Evolutionary conservation across 2,888 invertebrate genomes (phyloP).

Genomic region (Acrobasis suavella): DNA sequence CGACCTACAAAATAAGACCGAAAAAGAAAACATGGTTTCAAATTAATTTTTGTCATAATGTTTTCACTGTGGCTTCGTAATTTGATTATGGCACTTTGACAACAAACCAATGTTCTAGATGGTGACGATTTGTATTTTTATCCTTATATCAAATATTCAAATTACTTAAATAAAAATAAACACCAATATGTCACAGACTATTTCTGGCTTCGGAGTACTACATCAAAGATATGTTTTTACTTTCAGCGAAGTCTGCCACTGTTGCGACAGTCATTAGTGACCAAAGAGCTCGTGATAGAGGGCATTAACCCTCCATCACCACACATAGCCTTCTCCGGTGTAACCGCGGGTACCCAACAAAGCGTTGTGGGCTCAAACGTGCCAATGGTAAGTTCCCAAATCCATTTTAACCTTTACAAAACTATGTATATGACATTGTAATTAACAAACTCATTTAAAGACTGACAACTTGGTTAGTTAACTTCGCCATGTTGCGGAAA

Average conservation of each 20-base stretch:
- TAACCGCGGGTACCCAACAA: constrained; percentile 51
- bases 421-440: neutral
- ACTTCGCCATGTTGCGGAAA: too few relatives aligned
- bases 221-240: constrained; percentile 39
- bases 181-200: too few relatives aligned
- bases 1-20: too few relatives aligned
- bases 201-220: neutral
- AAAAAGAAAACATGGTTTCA: too few relatives aligned
- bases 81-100: too few relatives aligned
- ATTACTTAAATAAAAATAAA: too few relatives aligned
- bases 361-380: constrained; percentile 50
- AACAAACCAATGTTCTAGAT: too few relatives aligned
- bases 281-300: constrained; percentile 95
- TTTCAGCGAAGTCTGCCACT: constrained; percentile 96
- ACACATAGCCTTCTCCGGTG: constrained; percentile 58
- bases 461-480: too few relatives aligned
- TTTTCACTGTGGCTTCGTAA: too few relatives aligned
- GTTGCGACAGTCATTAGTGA: constrained; percentile 93
- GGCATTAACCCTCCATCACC: constrained; percentile 96
- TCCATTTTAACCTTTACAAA: neutral
- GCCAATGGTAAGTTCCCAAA: constrained; percentile 49
- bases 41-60: too few relatives aligned
- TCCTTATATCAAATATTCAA: too few relatives aligned
- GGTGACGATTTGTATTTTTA: too few relatives aligned
- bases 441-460: constrained; percentile 1